Base-by-base conservation (phyloP, 2,113 vertebrate species). In the Psittacula cyanocephala region DNA sequence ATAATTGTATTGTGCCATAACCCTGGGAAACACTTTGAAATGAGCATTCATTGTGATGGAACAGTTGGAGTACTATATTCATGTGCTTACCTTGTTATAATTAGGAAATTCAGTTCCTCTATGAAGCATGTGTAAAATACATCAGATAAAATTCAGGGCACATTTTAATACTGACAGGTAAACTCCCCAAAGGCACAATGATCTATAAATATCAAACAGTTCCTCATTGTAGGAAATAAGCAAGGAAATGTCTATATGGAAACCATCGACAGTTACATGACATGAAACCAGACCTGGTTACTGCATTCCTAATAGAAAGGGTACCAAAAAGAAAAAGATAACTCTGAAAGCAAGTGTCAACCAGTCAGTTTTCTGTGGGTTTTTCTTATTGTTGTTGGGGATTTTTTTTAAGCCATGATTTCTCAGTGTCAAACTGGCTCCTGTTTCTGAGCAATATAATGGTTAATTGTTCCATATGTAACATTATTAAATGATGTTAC, bases 121-220 rank as follows among this genome's bases (percentile, higher is more conserved):
- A 68, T 22, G 91, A 95, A 96, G 96, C 97, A 97, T 96, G 97
- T 14, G 15, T 90, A 92, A 96, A 93, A 97, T 4, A 94, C 77
- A 95, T 81, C n/a, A 77, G 35, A 89, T 39, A 84, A 90, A 95
- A 95, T 93, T 97, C 31, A 80, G 84, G 72, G 24, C 49, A 91
- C 19, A 47, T 92, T 91, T 87, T 80, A 83, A 89, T 43, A 86
- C 31, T 44, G 55, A 88, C 79, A 94, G 57, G 18, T 57, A 86
- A 83, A 78, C 35, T 74, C 68, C 77, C 23, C 76, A 92, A 94
- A 94, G 17, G 60, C 41, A 94, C 28, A 93, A 44, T 27, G n/a
- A 86, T 67, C 47, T 69, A 67, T 44, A 85, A 63, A 70, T 55
- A 77, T 15, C 69, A 78, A 88, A 82, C 65, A 22, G 27, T 31